phyloP scores from a whole-genome alignment of 2,888 invertebrate genomes.

The Harpalus rufipes region DNA sequence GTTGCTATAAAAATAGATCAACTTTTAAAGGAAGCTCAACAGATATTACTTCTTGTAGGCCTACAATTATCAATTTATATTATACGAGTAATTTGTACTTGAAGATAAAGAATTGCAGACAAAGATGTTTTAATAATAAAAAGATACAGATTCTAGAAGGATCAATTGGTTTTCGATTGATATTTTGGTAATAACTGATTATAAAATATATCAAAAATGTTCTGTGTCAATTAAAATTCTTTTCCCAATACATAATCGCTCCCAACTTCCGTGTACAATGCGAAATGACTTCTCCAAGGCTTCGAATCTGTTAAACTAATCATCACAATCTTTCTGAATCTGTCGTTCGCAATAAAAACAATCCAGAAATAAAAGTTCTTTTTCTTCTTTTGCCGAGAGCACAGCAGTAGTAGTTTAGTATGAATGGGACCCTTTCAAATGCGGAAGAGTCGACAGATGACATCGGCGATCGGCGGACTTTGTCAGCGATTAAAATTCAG shows the following conservation, averaged over 20 bases:
- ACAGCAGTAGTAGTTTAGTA: background rate
- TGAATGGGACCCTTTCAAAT: conserved; percentile 25
- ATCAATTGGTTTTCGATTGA: too few species aligned
- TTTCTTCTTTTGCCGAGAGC: background rate
- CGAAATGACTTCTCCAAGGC: conserved; percentile 22
- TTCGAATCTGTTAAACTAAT: conserved; percentile 27
- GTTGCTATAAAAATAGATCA: background rate
- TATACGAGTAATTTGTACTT: too few species aligned
- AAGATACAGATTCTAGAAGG: too few species aligned
- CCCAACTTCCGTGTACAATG: conserved; percentile 22
- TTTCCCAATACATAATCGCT: too few species aligned
- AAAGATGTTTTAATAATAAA: too few species aligned
- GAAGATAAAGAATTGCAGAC: too few species aligned
- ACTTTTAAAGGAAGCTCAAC: background rate
- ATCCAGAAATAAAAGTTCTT: background rate
- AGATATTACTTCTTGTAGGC: background rate
- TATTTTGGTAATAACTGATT: too few species aligned
- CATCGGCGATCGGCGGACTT: conserved; percentile 14
- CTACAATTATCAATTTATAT: too few species aligned
- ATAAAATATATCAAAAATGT: too few species aligned
- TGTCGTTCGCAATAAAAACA: conserved; percentile 4
- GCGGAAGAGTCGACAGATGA: conserved; percentile 29
- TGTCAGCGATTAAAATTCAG: conserved; percentile 23
- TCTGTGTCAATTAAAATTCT: too few species aligned
- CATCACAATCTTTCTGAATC: background rate